Base-by-base conservation (phyloP, 2,888 invertebrate species). In the Abrostola triplasia region DNA sequence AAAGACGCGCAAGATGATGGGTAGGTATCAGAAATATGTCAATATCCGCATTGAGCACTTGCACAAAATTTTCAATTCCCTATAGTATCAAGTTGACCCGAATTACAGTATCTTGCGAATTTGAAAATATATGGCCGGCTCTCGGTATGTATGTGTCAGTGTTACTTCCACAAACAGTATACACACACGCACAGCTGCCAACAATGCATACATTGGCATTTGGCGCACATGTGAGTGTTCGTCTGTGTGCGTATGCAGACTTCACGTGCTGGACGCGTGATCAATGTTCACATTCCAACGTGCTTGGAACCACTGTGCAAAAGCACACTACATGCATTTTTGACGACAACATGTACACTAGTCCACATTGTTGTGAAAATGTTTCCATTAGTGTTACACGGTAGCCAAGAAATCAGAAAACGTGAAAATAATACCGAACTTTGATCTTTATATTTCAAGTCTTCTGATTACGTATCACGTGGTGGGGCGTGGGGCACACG, bases 271-370 rank as follows among this genome's bases (percentile, higher is more conserved):
- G 81, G 67, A 78, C 87, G 88, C 87, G 85, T 92, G 93, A 92
- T 92, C 90, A 86, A 86, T 85, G 90, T 86, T 87, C 87, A 90
- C 91, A 92, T 92, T 92, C 92, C 92, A 74, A 84, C 87, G 88
- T 87, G 86, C 85, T 86, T 85, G 80, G 82, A 74, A 76, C 77
- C 77, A 76, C 66, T 64, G 57, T 69, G 66, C 66, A 77, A 71
- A 79, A 79, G 69, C 65, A 70, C 76, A 83, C 74, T 77, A 79
- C 70, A 72, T 68, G 71, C 77, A 69, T 70, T 70, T 72, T 68
- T 70, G 74, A 81, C 67, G 69, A 69, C 63, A 64, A 69, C 49
- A 58, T 65, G 55, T 49, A 61, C 65, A 37, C 52, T 40, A 12
- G 8, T 74, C 59, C 54, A 67, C 69, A 67, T 66, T 66, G 59